These are phyloP conservation scores for Centrocercus urophasianus DNA, from an alignment of 2,113 vertebrate genomes.

Conservation along the genomic window DNA sequence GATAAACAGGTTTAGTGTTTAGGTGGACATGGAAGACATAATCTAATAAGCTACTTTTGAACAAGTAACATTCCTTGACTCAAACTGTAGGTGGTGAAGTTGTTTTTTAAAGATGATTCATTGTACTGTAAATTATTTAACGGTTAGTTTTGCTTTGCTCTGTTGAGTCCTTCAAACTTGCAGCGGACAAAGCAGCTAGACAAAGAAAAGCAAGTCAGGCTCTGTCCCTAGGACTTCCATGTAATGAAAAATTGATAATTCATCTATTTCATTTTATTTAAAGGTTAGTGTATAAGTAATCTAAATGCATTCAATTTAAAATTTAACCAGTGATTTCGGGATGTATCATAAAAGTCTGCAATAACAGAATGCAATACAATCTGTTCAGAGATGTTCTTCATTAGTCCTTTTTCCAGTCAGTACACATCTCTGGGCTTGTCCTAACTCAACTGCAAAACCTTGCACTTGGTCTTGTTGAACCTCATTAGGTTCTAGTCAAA, in stretches of 20 bases:
- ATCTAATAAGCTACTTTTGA: background rate
- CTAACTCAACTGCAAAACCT: too few relatives aligned
- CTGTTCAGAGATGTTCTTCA: background rate
- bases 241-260: background rate
- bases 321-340: background rate
- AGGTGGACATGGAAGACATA: background rate
- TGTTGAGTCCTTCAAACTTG: background rate
- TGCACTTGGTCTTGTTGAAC: too few relatives aligned
- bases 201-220: background rate
- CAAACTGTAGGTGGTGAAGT: background rate
- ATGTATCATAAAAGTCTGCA: background rate
- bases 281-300: background rate
- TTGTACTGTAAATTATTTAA: background rate
- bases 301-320: background rate
- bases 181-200: background rate
- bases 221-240: background rate
- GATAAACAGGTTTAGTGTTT: background rate
- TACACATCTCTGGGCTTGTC: too few relatives aligned
- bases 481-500: too few relatives aligned
- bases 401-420: too few relatives aligned
- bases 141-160: background rate
- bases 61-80: background rate
- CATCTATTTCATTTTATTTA: background rate
- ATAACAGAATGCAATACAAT: background rate
- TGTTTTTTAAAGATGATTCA: background rate